Percentiles rank a stretch among this genome's conserved stretches.
These are phyloP conservation scores for Cyaniris semiargus DNA, from an alignment of 2,888 invertebrate species.

Conservation along the genomic window DNA sequence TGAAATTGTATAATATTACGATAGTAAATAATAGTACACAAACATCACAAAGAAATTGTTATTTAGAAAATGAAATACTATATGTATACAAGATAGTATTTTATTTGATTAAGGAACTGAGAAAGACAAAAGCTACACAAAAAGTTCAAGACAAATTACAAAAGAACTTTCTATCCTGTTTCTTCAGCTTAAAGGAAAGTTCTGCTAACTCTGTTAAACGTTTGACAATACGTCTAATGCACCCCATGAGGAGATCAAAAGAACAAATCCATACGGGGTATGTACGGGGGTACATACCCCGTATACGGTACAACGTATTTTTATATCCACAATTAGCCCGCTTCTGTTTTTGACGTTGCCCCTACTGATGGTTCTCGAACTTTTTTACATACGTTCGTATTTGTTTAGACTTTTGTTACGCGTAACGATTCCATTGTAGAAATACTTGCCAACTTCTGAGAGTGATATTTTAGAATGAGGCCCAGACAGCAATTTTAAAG, in stretches of 20 bases:
- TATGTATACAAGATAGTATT: too few relatives aligned
- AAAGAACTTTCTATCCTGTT: not conserved
- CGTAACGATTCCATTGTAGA: too few relatives aligned
- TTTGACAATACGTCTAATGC: conserved; percentile 2
- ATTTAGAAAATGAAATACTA: too few relatives aligned
- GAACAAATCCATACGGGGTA: conserved; percentile 20
- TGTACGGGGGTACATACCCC: conserved; percentile 17
- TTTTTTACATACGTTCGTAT: not conserved
- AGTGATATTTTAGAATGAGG: too few relatives aligned
- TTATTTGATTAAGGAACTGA: too few relatives aligned
- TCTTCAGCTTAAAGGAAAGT: not conserved
- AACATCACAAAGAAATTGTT: too few relatives aligned
- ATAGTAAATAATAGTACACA: too few relatives aligned
- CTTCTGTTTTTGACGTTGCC: conserved; percentile 62
- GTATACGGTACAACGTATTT: conserved; percentile 37
- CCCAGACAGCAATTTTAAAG: too few relatives aligned
- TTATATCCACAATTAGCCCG: conserved; percentile 68
- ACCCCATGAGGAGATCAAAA: conserved; percentile 27
- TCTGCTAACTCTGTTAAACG: not conserved
- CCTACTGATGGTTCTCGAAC: conserved; percentile 46
- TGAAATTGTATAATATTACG: too few relatives aligned
- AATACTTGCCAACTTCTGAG: too few relatives aligned
- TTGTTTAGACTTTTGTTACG: too few relatives aligned
- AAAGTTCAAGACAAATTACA: not conserved
- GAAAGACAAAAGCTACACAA: too few relatives aligned